Evolutionary conservation across 2,888 invertebrate species (phyloP), one percentile per base, ranked within the genome.

Genomic region (Pollenia amentaria): DNA sequence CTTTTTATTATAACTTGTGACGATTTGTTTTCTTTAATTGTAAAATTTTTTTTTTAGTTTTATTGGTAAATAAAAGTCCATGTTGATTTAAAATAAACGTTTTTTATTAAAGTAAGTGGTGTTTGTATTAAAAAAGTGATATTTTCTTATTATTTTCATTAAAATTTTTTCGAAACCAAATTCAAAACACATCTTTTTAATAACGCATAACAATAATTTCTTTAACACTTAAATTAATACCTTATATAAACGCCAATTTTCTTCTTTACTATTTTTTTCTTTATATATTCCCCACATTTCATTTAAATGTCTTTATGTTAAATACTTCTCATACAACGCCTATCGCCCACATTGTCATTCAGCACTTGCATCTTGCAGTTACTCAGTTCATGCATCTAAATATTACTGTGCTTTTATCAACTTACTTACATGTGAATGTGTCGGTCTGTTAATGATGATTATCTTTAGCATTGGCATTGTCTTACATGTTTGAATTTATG

Each of bases 391-490:
- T 73, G 48, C 57, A 65, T 9, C 18, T 16, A n/a, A 29, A 55
- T 18, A 18, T 11, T 10, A 3, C 1, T 18, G 14, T 69, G 21
- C 29, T 29, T n/a, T 44, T 55, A 38, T 46, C 3, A 57, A 2
- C 2, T 6, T 57, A 42, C 44, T 48, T 40, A 18, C 29, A n/a
- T 11, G 40, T 67, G 29, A 16, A 42, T 53, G 21, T n/a, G 73
- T 51, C 16, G 60, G 73, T 65, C n/a, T 64, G 12, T 67, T 67
- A 62, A 72, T 69, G 84, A 87, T 87, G 51, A 83, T 77, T 77
- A 84, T 84, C 84, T 69, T 82, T 80, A 79, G 77, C 87, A 87
- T 77, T 87, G 87, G 84, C 87, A 84, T 84, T 87, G 84, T 73
- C 72, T 81, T 84, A 87, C 67, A 65, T 77, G 80, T 65, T 64